phyloP scores from a whole-genome alignment of 2,888 invertebrate genomes.

The Tuberolachnus salignus region DNA sequence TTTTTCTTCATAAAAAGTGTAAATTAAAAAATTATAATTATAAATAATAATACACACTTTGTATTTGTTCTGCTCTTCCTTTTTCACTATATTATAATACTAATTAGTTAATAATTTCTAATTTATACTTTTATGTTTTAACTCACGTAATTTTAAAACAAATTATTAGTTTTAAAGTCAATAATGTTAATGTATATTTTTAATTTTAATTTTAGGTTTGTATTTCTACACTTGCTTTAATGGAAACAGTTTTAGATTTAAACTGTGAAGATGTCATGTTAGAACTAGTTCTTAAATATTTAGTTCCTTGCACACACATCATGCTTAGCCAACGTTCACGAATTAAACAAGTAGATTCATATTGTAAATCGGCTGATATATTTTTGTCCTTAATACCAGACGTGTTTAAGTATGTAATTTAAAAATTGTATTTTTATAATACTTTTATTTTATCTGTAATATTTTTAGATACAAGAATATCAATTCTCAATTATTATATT shows the following conservation, averaged over 20 bases:
- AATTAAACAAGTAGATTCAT: conserved; percentile 74
- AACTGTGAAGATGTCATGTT: conserved; percentile 97
- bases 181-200: background rate
- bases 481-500: conserved; percentile 69
- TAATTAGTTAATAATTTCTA: too few relatives aligned
- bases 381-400: conserved; percentile 76
- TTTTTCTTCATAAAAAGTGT: too few relatives aligned
- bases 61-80: background rate
- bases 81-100: background rate
- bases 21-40: too few relatives aligned
- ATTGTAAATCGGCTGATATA: conserved; percentile 76
- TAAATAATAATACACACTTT: background rate
- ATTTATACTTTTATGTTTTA: background rate
- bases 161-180: background rate
- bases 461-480: conserved; percentile 38
- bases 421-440: background rate
- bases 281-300: conserved; percentile 84
- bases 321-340: conserved; percentile 79
- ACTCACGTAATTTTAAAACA: background rate
- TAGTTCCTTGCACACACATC: conserved; percentile 80
- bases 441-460: background rate
- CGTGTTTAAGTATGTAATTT: conserved; percentile 58
- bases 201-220: conserved; percentile 67
- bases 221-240: conserved; percentile 85
- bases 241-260: conserved; percentile 87